Percentiles rank a stretch among this genome's conserved stretches.
These are phyloP conservation scores for Thaumetopoea pityocampa DNA, from an alignment of 1,140 invertebrate species.

Conservation along the genomic window DNA sequence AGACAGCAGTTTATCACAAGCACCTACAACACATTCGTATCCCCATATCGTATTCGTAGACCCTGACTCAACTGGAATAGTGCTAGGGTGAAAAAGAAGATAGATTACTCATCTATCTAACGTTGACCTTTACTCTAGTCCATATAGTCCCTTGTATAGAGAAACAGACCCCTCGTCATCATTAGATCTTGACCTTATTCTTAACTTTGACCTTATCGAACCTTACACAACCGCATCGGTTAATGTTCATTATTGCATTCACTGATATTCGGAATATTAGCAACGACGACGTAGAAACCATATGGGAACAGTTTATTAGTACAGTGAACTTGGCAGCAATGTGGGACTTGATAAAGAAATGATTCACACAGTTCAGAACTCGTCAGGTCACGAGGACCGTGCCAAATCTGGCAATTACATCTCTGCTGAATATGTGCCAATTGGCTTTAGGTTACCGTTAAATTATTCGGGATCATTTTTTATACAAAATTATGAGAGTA, in stretches of 20 bases:
- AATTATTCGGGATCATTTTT: not conserved
- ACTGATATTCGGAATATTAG: not conserved
- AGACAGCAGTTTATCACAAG: too few species aligned
- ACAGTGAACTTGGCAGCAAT: constrained; percentile 32
- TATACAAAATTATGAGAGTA: not conserved
- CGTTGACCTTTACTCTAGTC: too few species aligned
- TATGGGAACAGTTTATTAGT: constrained; percentile 8
- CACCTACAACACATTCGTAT: too few species aligned
- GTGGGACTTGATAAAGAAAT: constrained; percentile 19
- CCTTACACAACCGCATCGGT: too few species aligned
- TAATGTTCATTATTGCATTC: not conserved
- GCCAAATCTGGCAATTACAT: constrained; percentile 4
- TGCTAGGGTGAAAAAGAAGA: too few species aligned
- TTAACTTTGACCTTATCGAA: too few species aligned
- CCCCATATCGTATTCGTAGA: too few species aligned
- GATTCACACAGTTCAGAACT: constrained; percentile 17
- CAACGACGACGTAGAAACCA: not conserved
- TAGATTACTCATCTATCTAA: too few species aligned
- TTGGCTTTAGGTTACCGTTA: not conserved
- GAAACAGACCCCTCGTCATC: too few species aligned
- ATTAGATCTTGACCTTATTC: too few species aligned
- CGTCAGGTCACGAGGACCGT: not conserved
- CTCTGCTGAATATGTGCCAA: constrained; percentile 5
- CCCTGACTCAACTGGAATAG: too few species aligned
- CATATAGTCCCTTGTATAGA: too few species aligned